Evolutionary conservation across 30 jellyfish, hydroid and myxozoan species (phyloP).

Genomic region (Hydra vulgaris): DNA sequence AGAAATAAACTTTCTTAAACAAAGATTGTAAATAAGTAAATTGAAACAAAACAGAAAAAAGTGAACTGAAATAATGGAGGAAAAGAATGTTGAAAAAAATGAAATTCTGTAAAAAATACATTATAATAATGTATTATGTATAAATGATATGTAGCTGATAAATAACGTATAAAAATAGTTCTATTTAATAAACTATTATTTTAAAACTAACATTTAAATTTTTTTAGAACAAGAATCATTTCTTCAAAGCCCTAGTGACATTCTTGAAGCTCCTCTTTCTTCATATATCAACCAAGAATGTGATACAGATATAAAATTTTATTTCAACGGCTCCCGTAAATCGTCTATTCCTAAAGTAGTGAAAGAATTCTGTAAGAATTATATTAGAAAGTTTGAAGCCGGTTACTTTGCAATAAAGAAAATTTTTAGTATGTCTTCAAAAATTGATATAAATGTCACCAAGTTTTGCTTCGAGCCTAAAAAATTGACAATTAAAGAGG

Average conservation of each 20-base stretch:
- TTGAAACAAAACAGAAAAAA: too few species aligned
- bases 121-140: too few species aligned
- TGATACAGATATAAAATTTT: constrained; percentile 59
- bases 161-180: too few species aligned
- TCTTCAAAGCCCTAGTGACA: neutral
- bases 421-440: constrained; percentile 33
- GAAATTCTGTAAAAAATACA: too few species aligned
- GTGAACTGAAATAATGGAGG: too few species aligned
- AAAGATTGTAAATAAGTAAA: too few species aligned
- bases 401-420: constrained; percentile 54
- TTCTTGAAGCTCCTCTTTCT: constrained; percentile 59
- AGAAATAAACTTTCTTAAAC: too few species aligned
- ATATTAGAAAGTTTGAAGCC: constrained; percentile 25
- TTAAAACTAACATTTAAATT: too few species aligned
- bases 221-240: neutral
- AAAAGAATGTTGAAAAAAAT: too few species aligned
- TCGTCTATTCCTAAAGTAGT: constrained; percentile 36
- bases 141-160: too few species aligned
- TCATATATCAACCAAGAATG: constrained; percentile 87
- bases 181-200: too few species aligned
- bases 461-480: constrained; percentile 82
- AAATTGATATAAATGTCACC: constrained; percentile 34
- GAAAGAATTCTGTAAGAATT: constrained; percentile 13
- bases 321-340: constrained; percentile 50
- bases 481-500: constrained; percentile 29